A percentile compares a stretch with the other conserved stretches of the same genome.
phyloP scores from a whole-genome alignment of 2,113 vertebrate species.

The Uria aalge region DNA sequence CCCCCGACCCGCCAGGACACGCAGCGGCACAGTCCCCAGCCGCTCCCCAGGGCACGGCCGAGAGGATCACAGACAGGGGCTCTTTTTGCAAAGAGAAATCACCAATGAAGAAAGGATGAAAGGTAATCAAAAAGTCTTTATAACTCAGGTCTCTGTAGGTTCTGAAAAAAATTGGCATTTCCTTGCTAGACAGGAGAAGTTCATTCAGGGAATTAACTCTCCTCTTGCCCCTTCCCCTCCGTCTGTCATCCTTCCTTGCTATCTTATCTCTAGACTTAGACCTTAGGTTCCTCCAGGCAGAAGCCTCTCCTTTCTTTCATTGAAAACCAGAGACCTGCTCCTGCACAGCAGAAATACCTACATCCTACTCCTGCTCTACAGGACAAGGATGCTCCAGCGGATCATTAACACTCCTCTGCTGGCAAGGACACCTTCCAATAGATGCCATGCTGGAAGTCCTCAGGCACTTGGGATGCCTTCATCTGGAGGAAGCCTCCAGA shows the following conservation, averaged over 20 bases:
- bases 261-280: not conserved
- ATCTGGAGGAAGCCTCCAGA: not conserved
- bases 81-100: slow-evolving; percentile 51
- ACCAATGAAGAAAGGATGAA: slow-evolving; percentile 44
- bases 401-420: not conserved
- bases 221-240: not conserved
- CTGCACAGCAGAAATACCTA: not conserved
- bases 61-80: slow-evolving; percentile 47
- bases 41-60: not conserved
- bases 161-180: slow-evolving; percentile 45
- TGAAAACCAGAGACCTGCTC: not conserved
- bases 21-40: not conserved
- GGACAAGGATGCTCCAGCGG: accelerated
- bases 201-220: slow-evolving; percentile 19
- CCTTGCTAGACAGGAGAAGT: slow-evolving; percentile 25
- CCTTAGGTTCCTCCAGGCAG: not conserved
- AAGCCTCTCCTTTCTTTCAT: not conserved
- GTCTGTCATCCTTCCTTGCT: not conserved
- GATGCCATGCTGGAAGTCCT: accelerated
- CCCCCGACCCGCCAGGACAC: not conserved
- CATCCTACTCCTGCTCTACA: not conserved
- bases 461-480: not conserved
- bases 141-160: slow-evolving; percentile 52
- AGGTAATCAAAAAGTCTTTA: slow-evolving; percentile 66
- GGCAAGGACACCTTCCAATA: not conserved